Percentiles rank a stretch among this genome's conserved stretches.
phyloP scores from a whole-genome alignment of 2,797 vertebrate species.

The Heterohyrax brucei region DNA sequence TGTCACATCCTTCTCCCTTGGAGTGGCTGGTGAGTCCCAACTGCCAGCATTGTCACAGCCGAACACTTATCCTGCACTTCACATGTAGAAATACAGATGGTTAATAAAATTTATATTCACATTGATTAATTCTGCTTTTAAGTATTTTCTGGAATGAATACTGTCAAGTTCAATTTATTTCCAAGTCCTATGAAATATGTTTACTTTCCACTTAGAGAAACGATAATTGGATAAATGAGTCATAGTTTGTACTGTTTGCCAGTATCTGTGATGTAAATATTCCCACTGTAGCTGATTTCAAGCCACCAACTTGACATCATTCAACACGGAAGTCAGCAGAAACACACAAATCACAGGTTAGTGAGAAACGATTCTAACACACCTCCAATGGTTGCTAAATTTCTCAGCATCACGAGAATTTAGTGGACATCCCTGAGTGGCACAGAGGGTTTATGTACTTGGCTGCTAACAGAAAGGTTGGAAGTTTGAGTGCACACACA shows the following conservation, averaged over 20 bases:
- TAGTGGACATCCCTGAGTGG: too few relatives aligned
- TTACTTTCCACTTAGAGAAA: not conserved
- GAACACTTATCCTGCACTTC: too few relatives aligned
- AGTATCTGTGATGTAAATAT: too few relatives aligned
- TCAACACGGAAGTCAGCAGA: not conserved
- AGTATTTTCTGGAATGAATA: not conserved
- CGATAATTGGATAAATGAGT: not conserved
- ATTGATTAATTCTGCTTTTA: not conserved
- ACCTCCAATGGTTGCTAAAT: accelerated
- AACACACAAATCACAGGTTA: accelerated
- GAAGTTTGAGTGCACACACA: too few relatives aligned
- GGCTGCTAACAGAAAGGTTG: too few relatives aligned
- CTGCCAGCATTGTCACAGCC: too few relatives aligned
- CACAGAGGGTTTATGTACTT: too few relatives aligned
- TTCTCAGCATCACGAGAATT: accelerated
- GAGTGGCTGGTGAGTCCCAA: too few relatives aligned
- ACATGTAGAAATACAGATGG: not conserved
- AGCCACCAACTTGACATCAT: not conserved
- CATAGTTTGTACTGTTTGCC: not conserved
- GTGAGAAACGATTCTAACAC: accelerated
- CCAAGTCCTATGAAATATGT: too few relatives aligned
- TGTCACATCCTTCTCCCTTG: too few relatives aligned
- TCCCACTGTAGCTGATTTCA: not conserved
- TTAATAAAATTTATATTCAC: not conserved
- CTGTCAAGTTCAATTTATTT: not conserved